phyloP scores from a whole-genome alignment of 1,140 invertebrate genomes.

The Lepidotrigona ventralis region DNA sequence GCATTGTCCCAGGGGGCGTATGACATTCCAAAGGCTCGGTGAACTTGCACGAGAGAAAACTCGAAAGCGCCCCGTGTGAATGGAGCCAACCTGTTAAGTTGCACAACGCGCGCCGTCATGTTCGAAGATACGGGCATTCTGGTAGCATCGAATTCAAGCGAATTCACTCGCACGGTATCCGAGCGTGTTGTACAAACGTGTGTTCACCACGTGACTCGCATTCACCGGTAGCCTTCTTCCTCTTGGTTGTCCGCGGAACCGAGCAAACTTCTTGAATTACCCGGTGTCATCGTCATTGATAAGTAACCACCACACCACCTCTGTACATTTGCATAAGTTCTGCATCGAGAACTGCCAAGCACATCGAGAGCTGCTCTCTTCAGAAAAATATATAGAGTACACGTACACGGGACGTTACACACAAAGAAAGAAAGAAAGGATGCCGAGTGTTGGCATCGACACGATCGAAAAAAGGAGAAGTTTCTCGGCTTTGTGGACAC shows the following conservation, averaged over 20 bases:
- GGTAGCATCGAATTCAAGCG: slow-evolving; percentile 47
- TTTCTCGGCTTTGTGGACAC: slow-evolving; percentile 68
- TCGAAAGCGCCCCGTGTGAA: background rate
- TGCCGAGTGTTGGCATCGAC: too few species aligned
- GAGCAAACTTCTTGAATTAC: slow-evolving; percentile 24
- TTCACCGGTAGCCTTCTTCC: slow-evolving; percentile 54
- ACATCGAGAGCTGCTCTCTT: background rate
- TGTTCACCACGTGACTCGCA: slow-evolving; percentile 64
- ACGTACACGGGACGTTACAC: too few species aligned
- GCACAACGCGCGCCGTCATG: background rate
- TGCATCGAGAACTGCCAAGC: background rate
- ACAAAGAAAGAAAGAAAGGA: background rate
- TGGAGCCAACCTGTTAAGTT: slow-evolving; percentile 21
- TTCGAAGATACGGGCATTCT: slow-evolving; percentile 47
- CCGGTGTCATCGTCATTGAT: background rate
- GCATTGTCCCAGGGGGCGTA: background rate
- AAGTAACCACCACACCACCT: background rate
- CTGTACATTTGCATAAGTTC: background rate
- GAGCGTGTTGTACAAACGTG: slow-evolving; percentile 54
- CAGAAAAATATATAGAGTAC: background rate
- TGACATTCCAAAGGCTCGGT: background rate
- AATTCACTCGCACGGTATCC: slow-evolving; percentile 49
- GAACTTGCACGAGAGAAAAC: background rate
- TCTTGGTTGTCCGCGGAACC: slow-evolving; percentile 66
- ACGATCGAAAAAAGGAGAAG: background rate